Evolutionary conservation across 2,113 vertebrate species (phyloP).

Genomic region (Eira barbara): DNA sequence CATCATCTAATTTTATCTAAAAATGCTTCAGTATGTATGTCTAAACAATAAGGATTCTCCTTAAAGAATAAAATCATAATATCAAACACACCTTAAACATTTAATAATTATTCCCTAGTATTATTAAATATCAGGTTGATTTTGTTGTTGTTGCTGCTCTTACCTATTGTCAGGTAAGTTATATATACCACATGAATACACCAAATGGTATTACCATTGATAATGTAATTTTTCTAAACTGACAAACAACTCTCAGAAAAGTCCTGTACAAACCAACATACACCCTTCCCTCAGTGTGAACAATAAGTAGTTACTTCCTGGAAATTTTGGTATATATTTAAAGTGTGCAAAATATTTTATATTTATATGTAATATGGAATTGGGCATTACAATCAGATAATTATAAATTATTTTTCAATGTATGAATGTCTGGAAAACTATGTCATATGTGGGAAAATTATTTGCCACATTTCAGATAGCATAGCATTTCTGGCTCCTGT

Average conservation of each 20-base stretch:
- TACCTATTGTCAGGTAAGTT: neutral
- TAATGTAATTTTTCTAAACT: neutral
- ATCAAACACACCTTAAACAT: neutral
- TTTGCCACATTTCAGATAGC: neutral
- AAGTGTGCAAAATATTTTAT: neutral
- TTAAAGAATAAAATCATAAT: neutral
- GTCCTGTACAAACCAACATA: neutral
- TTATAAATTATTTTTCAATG: neutral
- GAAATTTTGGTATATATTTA: neutral
- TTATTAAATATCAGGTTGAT: slow-evolving; percentile 5
- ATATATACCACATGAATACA: neutral
- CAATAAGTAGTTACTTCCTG: neutral
- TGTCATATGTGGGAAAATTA: neutral
- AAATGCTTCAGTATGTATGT: neutral
- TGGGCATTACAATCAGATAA: neutral
- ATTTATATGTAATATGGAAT: neutral
- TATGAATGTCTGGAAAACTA: neutral
- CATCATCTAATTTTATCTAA: neutral
- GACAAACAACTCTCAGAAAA: neutral
- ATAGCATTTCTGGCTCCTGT: neutral
- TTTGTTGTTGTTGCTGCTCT: neutral
- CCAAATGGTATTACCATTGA: neutral
- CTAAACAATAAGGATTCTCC: neutral
- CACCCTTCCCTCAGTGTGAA: neutral
- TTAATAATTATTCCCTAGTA: neutral